These are phyloP conservation scores for Oncorhynchus nerka DNA, from an alignment of 2,113 vertebrate species.

Conservation along the genomic window DNA sequence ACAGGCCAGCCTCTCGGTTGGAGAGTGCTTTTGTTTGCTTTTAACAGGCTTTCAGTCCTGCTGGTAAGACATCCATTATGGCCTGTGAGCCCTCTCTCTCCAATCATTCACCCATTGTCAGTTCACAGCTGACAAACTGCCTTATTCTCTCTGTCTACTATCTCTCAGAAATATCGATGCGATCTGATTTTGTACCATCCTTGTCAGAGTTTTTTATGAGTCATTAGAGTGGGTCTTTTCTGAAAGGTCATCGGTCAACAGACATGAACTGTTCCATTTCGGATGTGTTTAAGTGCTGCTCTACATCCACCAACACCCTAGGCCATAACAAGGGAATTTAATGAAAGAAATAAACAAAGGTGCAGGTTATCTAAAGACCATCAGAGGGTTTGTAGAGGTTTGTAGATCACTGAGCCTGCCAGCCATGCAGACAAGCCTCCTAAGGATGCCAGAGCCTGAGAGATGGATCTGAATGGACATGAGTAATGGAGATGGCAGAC, in stretches of 20 bases:
- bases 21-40: conserved; percentile 16
- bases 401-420: too few species aligned
- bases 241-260: background rate
- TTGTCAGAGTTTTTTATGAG: conserved; percentile 2
- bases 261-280: background rate
- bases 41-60: conserved; percentile 6
- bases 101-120: conserved; percentile 17
- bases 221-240: conserved; percentile 10
- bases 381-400: background rate
- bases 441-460: background rate
- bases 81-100: conserved; percentile 9
- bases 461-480: conserved; percentile 3
- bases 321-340: background rate
- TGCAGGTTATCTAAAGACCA: background rate
- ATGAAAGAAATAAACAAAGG: background rate
- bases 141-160: background rate
- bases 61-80: conserved; percentile 27
- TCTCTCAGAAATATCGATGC: conserved; percentile 17
- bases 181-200: conserved; percentile 19
- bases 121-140: conserved; percentile 20
- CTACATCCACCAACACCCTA: background rate
- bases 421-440: background rate
- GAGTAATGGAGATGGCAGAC: background rate
- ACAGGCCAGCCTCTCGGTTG: background rate
- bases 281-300: background rate